Conservation (phyloP, 2,113 vertebrate genomes). For the Ciconia stormi region DNA sequence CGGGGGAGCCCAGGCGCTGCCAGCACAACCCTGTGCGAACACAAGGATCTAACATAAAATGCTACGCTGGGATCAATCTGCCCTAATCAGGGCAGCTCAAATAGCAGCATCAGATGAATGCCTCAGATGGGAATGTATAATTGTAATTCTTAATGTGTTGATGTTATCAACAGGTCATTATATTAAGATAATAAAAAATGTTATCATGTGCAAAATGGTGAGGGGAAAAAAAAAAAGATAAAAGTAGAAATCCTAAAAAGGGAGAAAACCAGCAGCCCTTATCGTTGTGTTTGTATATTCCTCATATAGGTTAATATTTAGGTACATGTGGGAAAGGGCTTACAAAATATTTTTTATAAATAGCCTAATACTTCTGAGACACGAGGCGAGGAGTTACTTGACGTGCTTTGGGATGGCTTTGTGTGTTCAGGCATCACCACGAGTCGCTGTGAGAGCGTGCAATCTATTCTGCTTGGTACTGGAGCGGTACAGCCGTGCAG, state of each 20-base stretch:
- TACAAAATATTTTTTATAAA: not conserved
- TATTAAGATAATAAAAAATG: not conserved
- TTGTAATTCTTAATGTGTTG: not conserved
- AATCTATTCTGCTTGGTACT: not conserved
- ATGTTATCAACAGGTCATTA: not conserved
- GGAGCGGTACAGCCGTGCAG: accelerated
- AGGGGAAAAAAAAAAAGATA: not conserved
- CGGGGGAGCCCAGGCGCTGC: not conserved
- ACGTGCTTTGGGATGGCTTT: not conserved
- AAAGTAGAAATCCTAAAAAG: not conserved
- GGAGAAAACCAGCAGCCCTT: not conserved
- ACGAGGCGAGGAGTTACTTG: not conserved
- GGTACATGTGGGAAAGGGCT: not conserved
- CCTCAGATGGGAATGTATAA: not conserved
- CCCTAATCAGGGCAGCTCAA: not conserved
- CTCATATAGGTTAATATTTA: not conserved
- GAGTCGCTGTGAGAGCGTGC: accelerated
- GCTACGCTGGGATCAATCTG: not conserved
- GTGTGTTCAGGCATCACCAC: not conserved
- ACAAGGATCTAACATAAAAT: not conserved
- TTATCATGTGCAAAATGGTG: not conserved
- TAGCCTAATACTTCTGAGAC: not conserved
- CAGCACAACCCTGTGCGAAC: not conserved
- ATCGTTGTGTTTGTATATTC: not conserved
- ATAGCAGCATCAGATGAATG: not conserved